Evolutionary conservation across 2,888 invertebrate genomes (phyloP).

Genomic region (Linyphia triangularis): DNA sequence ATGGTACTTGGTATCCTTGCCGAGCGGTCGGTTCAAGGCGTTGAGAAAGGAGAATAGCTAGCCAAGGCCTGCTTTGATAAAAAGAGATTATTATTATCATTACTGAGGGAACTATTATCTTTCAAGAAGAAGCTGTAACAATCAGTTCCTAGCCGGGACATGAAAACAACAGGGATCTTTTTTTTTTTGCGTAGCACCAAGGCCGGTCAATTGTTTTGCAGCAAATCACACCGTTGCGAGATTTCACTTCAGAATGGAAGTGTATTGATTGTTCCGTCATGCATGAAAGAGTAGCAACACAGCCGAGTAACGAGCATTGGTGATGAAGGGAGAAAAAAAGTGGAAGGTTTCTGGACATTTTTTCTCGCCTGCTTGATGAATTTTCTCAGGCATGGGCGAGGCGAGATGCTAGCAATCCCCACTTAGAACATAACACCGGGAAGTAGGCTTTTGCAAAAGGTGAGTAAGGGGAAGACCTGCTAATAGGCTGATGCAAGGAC

Average conservation of each 20-base stretch:
- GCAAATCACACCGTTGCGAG: constrained; percentile 64
- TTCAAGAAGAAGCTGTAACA: constrained; percentile 73
- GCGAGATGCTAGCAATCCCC: constrained; percentile 26
- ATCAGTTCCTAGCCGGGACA: constrained; percentile 62
- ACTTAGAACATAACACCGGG: constrained; percentile 29
- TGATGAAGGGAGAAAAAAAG: not conserved
- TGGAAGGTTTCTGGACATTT: constrained; percentile 50
- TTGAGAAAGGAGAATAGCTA: constrained; percentile 1
- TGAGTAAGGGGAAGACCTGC: constrained; percentile 37
- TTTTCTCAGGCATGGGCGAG: constrained; percentile 49
- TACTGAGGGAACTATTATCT: constrained; percentile 66
- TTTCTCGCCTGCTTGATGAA: constrained; percentile 44
- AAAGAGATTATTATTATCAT: constrained; percentile 74
- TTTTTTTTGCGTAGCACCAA: constrained; percentile 48
- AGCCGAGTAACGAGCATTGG: constrained; percentile 41
- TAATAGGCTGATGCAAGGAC: constrained; percentile 35
- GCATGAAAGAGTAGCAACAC: constrained; percentile 62
- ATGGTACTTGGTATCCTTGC: constrained; percentile 47
- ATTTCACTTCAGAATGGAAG: constrained; percentile 31
- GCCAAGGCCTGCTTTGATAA: constrained; percentile 67
- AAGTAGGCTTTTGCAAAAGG: constrained; percentile 15
- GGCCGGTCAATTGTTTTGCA: constrained; percentile 68
- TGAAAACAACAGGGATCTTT: constrained; percentile 56
- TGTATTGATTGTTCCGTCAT: constrained; percentile 68
- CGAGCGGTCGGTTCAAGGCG: constrained; percentile 53